Evolutionary conservation across 2,888 invertebrate species (phyloP), one percentile per base, ranked within the genome.

Genomic region (Hypselothyrea guttata): DNA sequence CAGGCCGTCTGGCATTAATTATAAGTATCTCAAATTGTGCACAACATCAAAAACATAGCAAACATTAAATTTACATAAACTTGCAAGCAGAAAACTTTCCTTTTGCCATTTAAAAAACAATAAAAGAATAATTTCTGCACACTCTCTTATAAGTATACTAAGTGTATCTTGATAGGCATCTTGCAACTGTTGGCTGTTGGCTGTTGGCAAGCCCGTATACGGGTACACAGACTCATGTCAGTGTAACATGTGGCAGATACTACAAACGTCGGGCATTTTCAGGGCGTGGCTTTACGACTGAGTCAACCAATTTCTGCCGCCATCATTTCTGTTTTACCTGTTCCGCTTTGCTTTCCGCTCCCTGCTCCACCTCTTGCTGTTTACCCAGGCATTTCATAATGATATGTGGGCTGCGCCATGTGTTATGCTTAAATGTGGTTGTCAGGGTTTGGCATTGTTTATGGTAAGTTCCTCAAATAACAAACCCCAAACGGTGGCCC

Each of bases 21-120:
- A 44, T 53, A 46, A 56, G 55, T 46, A 41, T 44, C 51, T 69
- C 41, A 63, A 63, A 73, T 68, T 68, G 73, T 40, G 53, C 57
- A 35, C 33, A 56, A 30, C 47, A 44, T 16, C 49, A 13, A 27
- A 16, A 31, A 16, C 28, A 41, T 4, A 7, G 34, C 38, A 27
- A 27, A 37, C 53, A 58, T 58, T 46, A 49, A 61, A 68, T 65
- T 59, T 49, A 45, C 65, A 59, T 65, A 53, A 53, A 35, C 15
- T 51, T 41, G 7, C 38, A 13, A 12, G 4, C 12, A 34, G 3
- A 31, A 40, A 48, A 45, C 22, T 15, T 35, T n/a, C n/a, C 31
- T 15, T 46, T 27, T 45, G 40, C 31, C 49, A 61, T 61, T 70
- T 61, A 52, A 54, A 75, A 61, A 47, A 27, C 64, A 73, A 75